Conservation (phyloP, 2,888 invertebrate species). For the Apeira syringaria region DNA sequence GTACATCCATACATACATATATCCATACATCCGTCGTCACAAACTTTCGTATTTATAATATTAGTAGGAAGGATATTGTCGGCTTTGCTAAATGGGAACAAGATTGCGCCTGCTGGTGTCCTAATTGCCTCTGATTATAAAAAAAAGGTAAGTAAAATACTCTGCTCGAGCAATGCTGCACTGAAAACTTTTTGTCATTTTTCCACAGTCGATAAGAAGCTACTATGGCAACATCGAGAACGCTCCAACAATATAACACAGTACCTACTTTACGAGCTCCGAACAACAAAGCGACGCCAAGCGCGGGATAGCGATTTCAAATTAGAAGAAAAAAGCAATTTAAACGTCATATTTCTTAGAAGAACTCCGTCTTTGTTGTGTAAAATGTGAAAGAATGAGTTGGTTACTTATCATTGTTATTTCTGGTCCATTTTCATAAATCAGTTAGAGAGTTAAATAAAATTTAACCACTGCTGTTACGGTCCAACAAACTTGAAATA, state of each 20-base stretch:
- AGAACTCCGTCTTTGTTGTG: conserved; percentile 14
- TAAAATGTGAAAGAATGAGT: conserved; percentile 4
- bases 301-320: conserved; percentile 27
- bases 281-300: conserved; percentile 23
- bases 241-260: conserved; percentile 11
- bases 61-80: no score
- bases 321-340: conserved; percentile 26
- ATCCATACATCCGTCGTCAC: no score
- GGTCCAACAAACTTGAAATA: no score
- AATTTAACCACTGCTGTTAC: no score
- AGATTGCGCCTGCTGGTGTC: no score
- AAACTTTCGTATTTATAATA: no score
- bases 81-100: no score
- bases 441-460: background rate
- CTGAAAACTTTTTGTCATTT: conserved; percentile 9
- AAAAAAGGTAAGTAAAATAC: no score
- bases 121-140: no score
- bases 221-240: conserved; percentile 1
- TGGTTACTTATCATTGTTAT: background rate
- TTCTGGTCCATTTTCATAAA: background rate
- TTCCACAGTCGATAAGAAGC: conserved; percentile 14
- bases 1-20: no score
- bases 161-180: background rate
- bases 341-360: conserved; percentile 25
- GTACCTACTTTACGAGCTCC: conserved; percentile 15